Conservation (phyloP, 2,888 invertebrate genomes). For the Axea sp. region DNA sequence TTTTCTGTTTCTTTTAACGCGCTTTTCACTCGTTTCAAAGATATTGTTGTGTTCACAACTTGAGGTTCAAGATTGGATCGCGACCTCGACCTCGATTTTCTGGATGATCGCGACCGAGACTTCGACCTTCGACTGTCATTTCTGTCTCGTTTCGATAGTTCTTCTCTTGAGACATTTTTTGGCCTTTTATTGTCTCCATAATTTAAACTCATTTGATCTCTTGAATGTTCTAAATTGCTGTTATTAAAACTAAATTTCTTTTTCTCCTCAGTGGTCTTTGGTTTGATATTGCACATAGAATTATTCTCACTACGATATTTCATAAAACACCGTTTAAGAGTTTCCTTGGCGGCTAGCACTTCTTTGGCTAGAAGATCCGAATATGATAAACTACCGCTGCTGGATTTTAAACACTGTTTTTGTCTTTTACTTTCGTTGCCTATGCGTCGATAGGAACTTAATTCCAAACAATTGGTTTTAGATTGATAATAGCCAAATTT, state of each 20-base stretch:
- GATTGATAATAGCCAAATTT: no score
- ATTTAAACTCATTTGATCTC: conserved; percentile 11
- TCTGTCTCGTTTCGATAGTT: neutral
- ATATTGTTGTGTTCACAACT: conserved; percentile 34
- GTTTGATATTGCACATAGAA: conserved; percentile 60
- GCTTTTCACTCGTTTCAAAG: conserved; percentile 44
- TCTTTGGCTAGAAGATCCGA: conserved; percentile 74
- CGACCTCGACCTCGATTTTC: conserved; percentile 8
- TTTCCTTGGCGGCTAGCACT: conserved; percentile 76
- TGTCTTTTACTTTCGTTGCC: conserved; percentile 2
- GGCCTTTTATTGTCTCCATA: conserved; percentile 19
- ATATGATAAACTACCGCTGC: conserved; percentile 60
- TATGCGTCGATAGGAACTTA: conserved; percentile 18
- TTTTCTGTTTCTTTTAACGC: conserved; percentile 18
- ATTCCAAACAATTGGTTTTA: conserved; percentile 1
- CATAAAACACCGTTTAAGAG: conserved; percentile 71
- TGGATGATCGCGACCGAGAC: conserved; percentile 18
- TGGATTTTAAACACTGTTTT: conserved; percentile 27
- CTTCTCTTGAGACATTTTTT: conserved; percentile 2
- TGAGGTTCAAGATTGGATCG: neutral
- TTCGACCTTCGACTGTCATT: conserved; percentile 8
- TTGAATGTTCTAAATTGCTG: conserved; percentile 10
- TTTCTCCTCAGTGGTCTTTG: conserved; percentile 71
- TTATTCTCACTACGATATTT: conserved; percentile 58
- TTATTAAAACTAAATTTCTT: conserved; percentile 47